Percentiles rank a stretch among this genome's conserved stretches.
phyloP scores from a whole-genome alignment of 2,888 invertebrate genomes.

The Eupithecia tripunctaria region DNA sequence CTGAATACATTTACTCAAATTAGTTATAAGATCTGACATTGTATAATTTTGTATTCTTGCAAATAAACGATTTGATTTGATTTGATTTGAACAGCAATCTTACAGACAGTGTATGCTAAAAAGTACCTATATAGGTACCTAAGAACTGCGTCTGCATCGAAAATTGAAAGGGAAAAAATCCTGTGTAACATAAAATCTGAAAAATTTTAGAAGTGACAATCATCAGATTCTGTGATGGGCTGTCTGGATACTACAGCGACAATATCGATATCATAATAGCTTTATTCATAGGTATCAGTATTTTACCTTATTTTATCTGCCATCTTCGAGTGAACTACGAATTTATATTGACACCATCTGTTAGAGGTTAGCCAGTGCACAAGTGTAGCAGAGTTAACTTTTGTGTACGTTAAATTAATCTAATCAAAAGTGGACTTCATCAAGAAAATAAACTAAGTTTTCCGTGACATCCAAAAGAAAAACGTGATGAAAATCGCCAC shows the following conservation, averaged over 20 bases:
- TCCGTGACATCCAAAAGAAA: neutral
- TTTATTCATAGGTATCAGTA: neutral
- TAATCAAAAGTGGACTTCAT: neutral
- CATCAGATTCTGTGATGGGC: neutral
- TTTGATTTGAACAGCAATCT: neutral
- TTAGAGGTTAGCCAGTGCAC: slow-evolving; percentile 45
- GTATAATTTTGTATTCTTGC: too few relatives aligned
- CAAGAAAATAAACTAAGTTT: neutral
- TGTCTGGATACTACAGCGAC: neutral
- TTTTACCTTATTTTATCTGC: slow-evolving; percentile 68
- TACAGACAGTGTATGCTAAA: neutral
- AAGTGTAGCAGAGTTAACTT: neutral
- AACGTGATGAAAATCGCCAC: neutral
- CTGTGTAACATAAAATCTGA: neutral
- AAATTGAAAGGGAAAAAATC: neutral
- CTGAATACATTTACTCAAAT: too few relatives aligned
- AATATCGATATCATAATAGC: neutral
- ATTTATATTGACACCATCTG: slow-evolving; percentile 20
- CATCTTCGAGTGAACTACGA: slow-evolving; percentile 29
- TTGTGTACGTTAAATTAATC: neutral
- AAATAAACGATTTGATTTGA: too few relatives aligned
- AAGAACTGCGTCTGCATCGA: neutral
- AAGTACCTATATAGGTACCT: too few relatives aligned
- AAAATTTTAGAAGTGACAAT: neutral
- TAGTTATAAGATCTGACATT: too few relatives aligned